Percentiles rank a stretch among this genome's conserved stretches.
phyloP scores from a whole-genome alignment of 2,797 vertebrate genomes.

The Gambusia yucatana region DNA sequence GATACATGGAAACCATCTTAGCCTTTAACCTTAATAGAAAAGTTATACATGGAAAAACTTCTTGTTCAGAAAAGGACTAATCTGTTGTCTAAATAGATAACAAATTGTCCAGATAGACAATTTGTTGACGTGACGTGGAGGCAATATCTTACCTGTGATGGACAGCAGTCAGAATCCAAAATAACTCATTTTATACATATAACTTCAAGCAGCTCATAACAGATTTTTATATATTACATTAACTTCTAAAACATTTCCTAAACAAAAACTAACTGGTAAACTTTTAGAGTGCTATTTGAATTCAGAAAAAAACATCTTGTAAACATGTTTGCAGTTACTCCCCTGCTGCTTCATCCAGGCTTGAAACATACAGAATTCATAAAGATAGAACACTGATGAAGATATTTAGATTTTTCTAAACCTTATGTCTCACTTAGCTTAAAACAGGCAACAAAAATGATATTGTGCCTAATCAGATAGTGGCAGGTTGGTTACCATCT shows the following conservation, averaged over 20 bases:
- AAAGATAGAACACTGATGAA: background rate
- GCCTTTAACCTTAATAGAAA: background rate
- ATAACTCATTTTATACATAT: background rate
- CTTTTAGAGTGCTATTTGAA: too few species aligned
- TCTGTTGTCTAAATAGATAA: background rate
- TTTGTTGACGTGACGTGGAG: background rate
- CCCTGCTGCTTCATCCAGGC: background rate
- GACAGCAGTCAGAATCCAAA: background rate
- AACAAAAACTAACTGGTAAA: too few species aligned
- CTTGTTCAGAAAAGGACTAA: background rate
- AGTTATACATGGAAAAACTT: background rate
- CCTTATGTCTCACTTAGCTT: background rate
- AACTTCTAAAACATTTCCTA: too few species aligned
- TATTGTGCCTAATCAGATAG: background rate
- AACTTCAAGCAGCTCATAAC: too few species aligned
- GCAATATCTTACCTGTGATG: background rate
- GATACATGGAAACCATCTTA: background rate
- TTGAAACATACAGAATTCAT: background rate
- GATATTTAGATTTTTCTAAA: background rate
- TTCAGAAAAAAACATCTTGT: too few species aligned
- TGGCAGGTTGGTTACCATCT: background rate
- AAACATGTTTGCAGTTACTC: background rate
- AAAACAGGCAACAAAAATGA: too few species aligned
- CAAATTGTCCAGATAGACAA: too few species aligned
- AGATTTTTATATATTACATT: too few species aligned